Percentiles rank a stretch among this genome's conserved stretches.
phyloP scores from a whole-genome alignment of 2,113 vertebrate species.

The Cinclus mexicanus region DNA sequence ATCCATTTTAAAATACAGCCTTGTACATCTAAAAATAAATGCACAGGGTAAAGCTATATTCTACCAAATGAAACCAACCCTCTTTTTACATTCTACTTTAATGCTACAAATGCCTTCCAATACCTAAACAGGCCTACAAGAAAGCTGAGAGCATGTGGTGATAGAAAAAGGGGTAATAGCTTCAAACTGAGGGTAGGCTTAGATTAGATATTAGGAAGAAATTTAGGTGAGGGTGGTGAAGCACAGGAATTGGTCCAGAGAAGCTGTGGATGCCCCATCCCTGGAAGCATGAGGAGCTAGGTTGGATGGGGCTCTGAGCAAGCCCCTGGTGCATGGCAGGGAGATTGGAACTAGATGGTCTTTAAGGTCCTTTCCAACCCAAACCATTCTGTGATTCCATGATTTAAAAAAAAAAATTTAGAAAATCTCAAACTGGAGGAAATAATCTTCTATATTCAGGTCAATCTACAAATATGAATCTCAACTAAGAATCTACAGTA shows the following conservation, averaged over 20 bases:
- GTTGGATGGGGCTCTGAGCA: not conserved
- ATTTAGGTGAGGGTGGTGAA: not conserved
- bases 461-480: not conserved
- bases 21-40: not conserved
- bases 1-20: not conserved
- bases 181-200: not conserved
- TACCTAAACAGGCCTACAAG: not conserved
- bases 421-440: not conserved
- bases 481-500: not conserved
- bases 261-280: not conserved
- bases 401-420: no score
- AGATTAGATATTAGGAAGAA: not conserved
- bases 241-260: not conserved
- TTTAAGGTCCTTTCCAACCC: not conserved
- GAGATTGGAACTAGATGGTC: not conserved
- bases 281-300: not conserved
- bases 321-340: not conserved
- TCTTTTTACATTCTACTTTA: not conserved
- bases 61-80: not conserved
- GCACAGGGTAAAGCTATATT: not conserved
- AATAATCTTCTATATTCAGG: not conserved
- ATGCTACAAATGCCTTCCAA: not conserved
- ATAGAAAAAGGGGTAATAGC: not conserved
- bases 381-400: not conserved
- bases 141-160: not conserved